These are phyloP conservation scores for Mugil cephalus DNA, from an alignment of 2,113 vertebrate genomes.

Conservation along the genomic window DNA sequence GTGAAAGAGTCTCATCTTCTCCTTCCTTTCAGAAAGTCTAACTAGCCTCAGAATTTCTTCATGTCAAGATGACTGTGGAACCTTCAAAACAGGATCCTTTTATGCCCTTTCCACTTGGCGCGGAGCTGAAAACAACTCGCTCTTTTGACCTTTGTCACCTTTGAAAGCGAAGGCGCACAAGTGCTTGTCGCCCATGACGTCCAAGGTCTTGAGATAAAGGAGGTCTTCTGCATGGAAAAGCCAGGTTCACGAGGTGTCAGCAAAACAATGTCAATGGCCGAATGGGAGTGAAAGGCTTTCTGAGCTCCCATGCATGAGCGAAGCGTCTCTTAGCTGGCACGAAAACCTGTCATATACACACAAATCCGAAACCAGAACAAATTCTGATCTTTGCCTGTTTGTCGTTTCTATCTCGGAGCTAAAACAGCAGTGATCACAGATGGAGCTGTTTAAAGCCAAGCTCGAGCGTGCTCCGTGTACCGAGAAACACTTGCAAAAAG, in stretches of 20 bases:
- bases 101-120: background rate
- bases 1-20: background rate
- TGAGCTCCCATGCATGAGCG: background rate
- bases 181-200: conserved; percentile 4
- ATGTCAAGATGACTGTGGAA: background rate
- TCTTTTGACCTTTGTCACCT: conserved; percentile 1
- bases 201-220: background rate
- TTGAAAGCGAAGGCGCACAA: background rate
- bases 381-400: conserved; percentile 8
- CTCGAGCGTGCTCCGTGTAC: conserved; percentile 16
- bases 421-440: conserved; percentile 39
- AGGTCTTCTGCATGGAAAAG: background rate
- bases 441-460: conserved; percentile 40
- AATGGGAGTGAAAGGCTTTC: conserved; percentile 18
- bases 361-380: conserved; percentile 18
- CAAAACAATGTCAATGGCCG: background rate
- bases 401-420: conserved; percentile 18
- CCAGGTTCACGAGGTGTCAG: background rate
- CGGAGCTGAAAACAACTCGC: background rate
- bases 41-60: background rate
- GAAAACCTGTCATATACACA: conserved; percentile 8
- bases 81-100: background rate
- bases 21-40: background rate
- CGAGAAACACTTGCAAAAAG: conserved; percentile 39
- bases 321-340: conserved; percentile 11